Base-by-base conservation (phyloP, 2,888 invertebrate genomes). In the Xylocampa areola region DNA sequence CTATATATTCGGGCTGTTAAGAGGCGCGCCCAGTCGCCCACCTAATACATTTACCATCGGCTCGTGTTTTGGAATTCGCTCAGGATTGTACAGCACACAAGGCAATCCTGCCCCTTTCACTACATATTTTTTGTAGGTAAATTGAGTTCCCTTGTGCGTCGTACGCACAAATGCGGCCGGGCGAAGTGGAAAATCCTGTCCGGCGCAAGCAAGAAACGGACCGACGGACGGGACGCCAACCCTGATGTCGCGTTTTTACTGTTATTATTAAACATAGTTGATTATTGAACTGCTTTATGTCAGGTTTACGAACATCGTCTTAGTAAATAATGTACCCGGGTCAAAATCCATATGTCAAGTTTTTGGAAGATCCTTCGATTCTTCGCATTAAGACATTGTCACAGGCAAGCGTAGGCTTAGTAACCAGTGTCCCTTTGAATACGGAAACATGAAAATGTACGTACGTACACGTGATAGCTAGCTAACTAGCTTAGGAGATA, bases 101-200 rank as follows among this genome's bases (percentile, higher is more conserved):
- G 68, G 62, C 69, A 66, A 64, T 63, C 75, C 69, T 72, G 78
- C 80, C 85, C 81, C 84, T 82, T 83, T 79, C 76, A 63, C 76
- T 80, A 73, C 77, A 82, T 80, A 81, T 88, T 90, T 90, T 91
- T 91, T 91, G 88, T 80, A 76, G 73, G 77, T 73, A 91, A 91
- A 91, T 90, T 86, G 90, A 90, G 85, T 90, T 89, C 86, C 78
- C 87, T 89, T 88, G 90, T 89, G 88, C 80, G 81, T 64, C 70
- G 68, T 73, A 83, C 82, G 83, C 84, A 84, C 85, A 88, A 88
- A 85, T 81, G 83, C 80, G 83, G 74, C 73, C 81, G 82, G 79
- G 69, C 70, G 77, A 82, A 89, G 89, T 88, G 87, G 84, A 84
- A 87, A 90, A 84, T 81, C 84, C 85, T 88, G 89, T 89, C 82